These are phyloP conservation scores for Chrysogorgia sp. DNA, from an alignment of 92 coral and sea anemone genomes.

Conservation along the genomic window DNA sequence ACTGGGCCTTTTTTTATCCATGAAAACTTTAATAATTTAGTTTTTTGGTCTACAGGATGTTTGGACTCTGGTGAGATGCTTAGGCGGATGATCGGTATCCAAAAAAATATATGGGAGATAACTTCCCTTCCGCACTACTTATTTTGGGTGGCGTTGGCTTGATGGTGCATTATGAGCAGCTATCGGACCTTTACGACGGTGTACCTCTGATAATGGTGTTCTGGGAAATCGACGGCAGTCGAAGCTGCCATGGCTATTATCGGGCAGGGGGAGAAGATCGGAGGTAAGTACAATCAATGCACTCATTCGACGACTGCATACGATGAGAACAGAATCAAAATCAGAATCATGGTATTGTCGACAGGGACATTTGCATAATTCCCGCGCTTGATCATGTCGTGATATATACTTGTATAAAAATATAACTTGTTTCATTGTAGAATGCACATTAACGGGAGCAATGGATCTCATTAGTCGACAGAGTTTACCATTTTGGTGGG, in stretches of 20 bases:
- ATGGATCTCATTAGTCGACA: neutral
- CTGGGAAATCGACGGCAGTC: slow-evolving; percentile 50
- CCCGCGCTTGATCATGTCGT: neutral
- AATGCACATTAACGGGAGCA: slow-evolving; percentile 34
- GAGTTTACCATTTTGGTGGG: slow-evolving; percentile 47
- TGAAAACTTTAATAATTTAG: neutral
- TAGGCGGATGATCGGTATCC: slow-evolving; percentile 12
- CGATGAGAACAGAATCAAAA: no score
- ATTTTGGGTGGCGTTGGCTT: slow-evolving; percentile 51
- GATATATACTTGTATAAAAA: neutral
- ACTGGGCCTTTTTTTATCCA: no score
- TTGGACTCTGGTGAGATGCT: neutral
- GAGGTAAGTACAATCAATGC: no score
- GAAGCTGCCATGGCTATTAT: slow-evolving; percentile 33
- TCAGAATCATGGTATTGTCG: no score
- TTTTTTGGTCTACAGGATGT: neutral
- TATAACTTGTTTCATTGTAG: neutral
- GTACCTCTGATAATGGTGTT: slow-evolving; percentile 40
- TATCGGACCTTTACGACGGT: slow-evolving; percentile 35
- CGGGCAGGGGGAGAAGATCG: slow-evolving; percentile 14
- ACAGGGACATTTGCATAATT: neutral
- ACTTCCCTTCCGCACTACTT: slow-evolving; percentile 50
- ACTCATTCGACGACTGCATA: no score
- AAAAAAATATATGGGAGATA: slow-evolving; percentile 35
- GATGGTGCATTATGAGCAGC: slow-evolving; percentile 47